A percentile compares a stretch with the other conserved stretches of the same genome.
Evolutionary conservation across 2,113 vertebrate genomes (phyloP).

Genomic region (Setophaga petechia): DNA sequence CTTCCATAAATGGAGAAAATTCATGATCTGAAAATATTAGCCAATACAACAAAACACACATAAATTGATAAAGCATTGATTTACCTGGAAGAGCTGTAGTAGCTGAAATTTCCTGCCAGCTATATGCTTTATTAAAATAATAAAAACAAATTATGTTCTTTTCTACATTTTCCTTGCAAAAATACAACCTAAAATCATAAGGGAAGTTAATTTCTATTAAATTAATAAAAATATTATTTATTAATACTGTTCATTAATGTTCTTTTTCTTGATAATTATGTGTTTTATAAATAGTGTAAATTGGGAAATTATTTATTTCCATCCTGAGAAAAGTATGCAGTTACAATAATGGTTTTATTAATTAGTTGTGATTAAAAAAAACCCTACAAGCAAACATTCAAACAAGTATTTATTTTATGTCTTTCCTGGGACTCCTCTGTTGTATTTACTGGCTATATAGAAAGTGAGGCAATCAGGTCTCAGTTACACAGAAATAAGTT

Average conservation of each 20-base stretch:
- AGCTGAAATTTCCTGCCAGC: not conserved
- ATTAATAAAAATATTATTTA: too few relatives aligned
- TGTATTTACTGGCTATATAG: not conserved
- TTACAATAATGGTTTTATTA: not conserved
- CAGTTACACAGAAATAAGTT: not conserved
- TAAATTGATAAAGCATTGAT: not conserved
- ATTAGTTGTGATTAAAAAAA: not conserved
- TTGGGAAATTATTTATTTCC: not conserved
- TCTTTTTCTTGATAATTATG: not conserved
- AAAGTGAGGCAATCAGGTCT: not conserved
- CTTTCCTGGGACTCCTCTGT: not conserved
- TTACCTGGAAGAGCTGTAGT: not conserved
- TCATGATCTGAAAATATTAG: not conserved
- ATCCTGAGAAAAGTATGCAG: not conserved
- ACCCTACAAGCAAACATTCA: not conserved
- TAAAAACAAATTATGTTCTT: not conserved
- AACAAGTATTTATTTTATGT: not conserved
- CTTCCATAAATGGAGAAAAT: not conserved
- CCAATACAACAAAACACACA: not conserved
- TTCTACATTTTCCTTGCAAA: not conserved
- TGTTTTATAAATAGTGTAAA: not conserved
- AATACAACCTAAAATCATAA: not conserved
- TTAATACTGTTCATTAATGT: fast-evolving
- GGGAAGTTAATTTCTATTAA: not conserved
- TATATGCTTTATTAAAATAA: not conserved